Conservation (phyloP, 2,888 invertebrate genomes). For the Sphecodes monilicornis region DNA sequence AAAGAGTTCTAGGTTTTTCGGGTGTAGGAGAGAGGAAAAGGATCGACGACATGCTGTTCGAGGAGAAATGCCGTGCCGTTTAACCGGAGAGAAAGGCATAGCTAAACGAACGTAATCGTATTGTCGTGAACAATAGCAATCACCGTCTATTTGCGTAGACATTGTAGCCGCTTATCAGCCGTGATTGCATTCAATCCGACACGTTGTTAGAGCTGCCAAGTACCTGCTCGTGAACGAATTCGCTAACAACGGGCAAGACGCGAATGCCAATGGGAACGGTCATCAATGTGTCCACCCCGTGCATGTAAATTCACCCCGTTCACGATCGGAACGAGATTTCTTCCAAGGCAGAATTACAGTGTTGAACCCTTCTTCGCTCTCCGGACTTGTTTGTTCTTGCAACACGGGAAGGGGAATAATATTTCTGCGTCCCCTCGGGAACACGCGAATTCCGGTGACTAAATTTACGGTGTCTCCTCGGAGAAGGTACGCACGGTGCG, state of each 20-base stretch:
- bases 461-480: too few species aligned
- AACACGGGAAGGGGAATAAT: not conserved
- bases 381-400: not conserved
- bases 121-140: constrained; percentile 44
- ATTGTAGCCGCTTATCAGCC: constrained; percentile 45
- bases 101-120: constrained; percentile 1
- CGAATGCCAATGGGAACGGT: constrained; percentile 23
- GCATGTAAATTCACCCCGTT: constrained; percentile 34
- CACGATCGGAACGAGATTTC: not conserved
- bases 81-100: not conserved
- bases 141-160: constrained; percentile 38
- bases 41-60: not conserved
- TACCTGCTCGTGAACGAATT: constrained; percentile 61
- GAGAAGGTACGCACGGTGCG: too few species aligned
- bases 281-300: not conserved
- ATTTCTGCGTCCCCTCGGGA: not conserved
- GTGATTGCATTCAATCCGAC: constrained; percentile 58
- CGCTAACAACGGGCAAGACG: constrained; percentile 30
- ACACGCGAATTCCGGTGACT: not conserved
- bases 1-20: not conserved
- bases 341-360: not conserved
- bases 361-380: not conserved
- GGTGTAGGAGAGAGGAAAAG: not conserved
- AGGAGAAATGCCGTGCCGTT: not conserved
- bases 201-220: constrained; percentile 49